Evolutionary conservation across 2,113 vertebrate genomes (phyloP), one percentile per base, ranked within the genome.

Genomic region (Hylia prasina): DNA sequence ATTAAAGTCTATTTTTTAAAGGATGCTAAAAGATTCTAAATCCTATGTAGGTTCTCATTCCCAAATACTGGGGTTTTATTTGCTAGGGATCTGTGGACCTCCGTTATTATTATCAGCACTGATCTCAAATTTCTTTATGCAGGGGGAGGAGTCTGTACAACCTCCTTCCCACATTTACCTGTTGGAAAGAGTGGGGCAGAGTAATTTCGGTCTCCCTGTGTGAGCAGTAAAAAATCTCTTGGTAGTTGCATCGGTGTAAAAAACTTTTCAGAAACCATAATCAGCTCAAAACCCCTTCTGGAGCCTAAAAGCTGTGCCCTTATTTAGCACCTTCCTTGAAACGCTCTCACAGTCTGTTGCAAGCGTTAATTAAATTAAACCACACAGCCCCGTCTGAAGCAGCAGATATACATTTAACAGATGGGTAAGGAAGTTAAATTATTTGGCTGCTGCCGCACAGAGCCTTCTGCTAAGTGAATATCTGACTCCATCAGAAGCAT

Each of bases 351-450:
- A 95, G 68, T 56, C 93, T 95, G 64, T 48, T 94, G 85, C 79
- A 94, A 83, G 71, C 58, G 48, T 94, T 96, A 93, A 95, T 95
- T 93, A 82, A 91, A 89, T 65, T 47, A 87, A 91, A 83, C 6
- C 31, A 42, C 42, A 0, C 42, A 31, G 56, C 30, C 47, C 39
- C 72, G 44, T 31, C 47, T 82, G 76, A 70, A 58, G 65, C 16
- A 86, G 79, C 82, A 94, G 68, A n/a, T 86, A 83, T 73, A 65
- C 35, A 24, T 91, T 90, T 94, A 93, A 91, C 94, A 93, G 71
- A 93, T 82, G 90, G 94, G 15, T 25, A 77, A 78, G 78, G 64
- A 81, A 94, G 69, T 85, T 30, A 93, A 94, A 85, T 50, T 27
- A 44, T 85, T 94, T 94, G 93, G 73, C 90, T 93, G 84, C 42